Base-by-base conservation (phyloP, 1,140 invertebrate genomes). In the Trypoxylus dichotomus region DNA sequence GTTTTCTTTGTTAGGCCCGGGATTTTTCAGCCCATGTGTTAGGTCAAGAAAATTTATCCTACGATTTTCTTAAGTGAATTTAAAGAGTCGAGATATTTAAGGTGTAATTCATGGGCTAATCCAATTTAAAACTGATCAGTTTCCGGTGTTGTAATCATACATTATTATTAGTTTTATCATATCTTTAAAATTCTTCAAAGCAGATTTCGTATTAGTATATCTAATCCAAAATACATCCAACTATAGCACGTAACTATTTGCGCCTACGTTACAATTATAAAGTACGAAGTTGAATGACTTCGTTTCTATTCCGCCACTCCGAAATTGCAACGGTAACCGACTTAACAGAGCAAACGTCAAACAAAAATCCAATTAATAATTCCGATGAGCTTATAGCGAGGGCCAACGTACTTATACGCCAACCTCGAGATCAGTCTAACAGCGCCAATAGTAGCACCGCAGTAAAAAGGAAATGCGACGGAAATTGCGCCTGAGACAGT, bases 381-480 rank as follows among this genome's bases (percentile, higher is more conserved):
- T 24, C 60, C 21, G 60, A 63, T 63, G 60, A 63, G 60, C 21
- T 19, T 13, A 47, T 3, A 15, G n/a, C 43, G n/a, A 13, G 43
- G 43, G 43, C 43, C 43, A 47, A 47, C n/a, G 43, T 47, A 47
- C 43, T 6, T 47, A 47, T 11, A 32, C 32, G 7, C 32, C 32
- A 3, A 47, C 2, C 3, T 47, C 2, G 3, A 15, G 11, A 47
- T 1, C 43, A 3, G 13, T 47, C 8, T 7, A 47, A 13, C 13
- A 19, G 60, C 19, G 25, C 25, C 60, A 24, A 27, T 19, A 63
- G 19, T 24, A 58, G 47, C 10, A 25, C 8, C 60, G 60, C 21
- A 21, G n/a, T 63, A 63, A 24, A 63, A 63, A 63, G 60, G 60
- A 63, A 63, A 63, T 63, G 60, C 60, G 60, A 63, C 60, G 60